These are phyloP conservation scores for Rhinella marina DNA, from an alignment of 2,797 vertebrate species.

Conservation along the genomic window DNA sequence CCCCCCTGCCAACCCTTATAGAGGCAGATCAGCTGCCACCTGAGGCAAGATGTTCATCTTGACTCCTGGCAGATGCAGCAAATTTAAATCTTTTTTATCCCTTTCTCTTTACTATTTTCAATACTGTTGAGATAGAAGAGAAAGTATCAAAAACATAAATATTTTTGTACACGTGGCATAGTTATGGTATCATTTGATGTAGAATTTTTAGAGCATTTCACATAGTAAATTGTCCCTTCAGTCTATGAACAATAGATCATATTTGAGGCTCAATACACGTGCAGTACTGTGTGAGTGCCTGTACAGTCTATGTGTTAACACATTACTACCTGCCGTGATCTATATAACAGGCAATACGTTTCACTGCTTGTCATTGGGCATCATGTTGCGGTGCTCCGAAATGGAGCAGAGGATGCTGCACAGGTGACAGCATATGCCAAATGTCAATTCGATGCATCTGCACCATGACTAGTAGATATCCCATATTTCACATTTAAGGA, in stretches of 20 bases:
- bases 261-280: neutral
- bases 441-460: conserved; percentile 21
- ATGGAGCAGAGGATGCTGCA: neutral
- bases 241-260: neutral
- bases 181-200: too few species aligned
- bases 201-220: too few species aligned
- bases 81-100: too few species aligned
- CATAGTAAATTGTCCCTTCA: too few species aligned
- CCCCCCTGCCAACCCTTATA: too few species aligned
- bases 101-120: too few species aligned
- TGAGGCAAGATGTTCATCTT: too few species aligned
- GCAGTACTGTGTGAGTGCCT: neutral
- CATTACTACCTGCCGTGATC: neutral
- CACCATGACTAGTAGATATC: neutral
- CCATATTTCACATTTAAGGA: neutral
- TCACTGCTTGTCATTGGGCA: neutral
- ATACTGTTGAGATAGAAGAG: too few species aligned
- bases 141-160: too few species aligned
- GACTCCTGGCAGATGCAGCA: too few species aligned
- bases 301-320: neutral
- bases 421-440: conserved; percentile 16
- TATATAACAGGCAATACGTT: neutral
- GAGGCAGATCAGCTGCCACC: too few species aligned
- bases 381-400: neutral
- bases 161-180: too few species aligned